Conservation (phyloP, 2,888 invertebrate genomes). For the Julus scanicus region DNA sequence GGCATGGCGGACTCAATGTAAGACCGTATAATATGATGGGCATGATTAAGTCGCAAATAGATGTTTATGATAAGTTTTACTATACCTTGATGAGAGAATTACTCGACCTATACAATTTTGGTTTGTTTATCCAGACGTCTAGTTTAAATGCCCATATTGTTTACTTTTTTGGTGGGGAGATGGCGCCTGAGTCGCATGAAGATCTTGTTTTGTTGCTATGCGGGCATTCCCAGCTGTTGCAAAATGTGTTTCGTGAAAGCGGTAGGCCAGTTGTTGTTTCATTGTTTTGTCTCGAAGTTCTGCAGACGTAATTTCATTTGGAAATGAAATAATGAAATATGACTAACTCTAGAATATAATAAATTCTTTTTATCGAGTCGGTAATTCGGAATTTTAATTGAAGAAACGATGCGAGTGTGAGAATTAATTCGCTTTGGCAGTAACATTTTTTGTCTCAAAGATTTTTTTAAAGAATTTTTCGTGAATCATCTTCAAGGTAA, state of each 20-base stretch:
- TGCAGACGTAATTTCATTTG: background rate
- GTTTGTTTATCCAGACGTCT: too few species aligned
- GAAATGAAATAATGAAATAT: background rate
- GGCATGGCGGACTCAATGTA: conserved; percentile 61
- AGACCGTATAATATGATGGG: conserved; percentile 46
- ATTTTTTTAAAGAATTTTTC: background rate
- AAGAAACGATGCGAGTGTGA: too few species aligned
- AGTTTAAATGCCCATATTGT: background rate
- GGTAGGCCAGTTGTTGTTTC: background rate
- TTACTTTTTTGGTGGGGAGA: background rate
- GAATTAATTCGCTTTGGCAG: too few species aligned
- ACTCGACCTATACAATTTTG: too few species aligned
- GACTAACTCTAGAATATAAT: background rate
- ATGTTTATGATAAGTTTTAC: too few species aligned
- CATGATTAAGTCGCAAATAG: background rate
- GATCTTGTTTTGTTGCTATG: background rate
- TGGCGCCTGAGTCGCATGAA: background rate
- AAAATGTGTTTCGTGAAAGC: background rate
- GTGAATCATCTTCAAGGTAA: background rate
- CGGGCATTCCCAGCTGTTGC: background rate
- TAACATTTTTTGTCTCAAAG: background rate
- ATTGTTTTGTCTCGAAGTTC: background rate
- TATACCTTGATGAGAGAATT: too few species aligned
- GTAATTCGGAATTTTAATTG: too few species aligned
- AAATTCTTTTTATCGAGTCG: too few species aligned